Base-by-base conservation (phyloP, 2,888 invertebrate genomes). In the Platycheirus rosarum region DNA sequence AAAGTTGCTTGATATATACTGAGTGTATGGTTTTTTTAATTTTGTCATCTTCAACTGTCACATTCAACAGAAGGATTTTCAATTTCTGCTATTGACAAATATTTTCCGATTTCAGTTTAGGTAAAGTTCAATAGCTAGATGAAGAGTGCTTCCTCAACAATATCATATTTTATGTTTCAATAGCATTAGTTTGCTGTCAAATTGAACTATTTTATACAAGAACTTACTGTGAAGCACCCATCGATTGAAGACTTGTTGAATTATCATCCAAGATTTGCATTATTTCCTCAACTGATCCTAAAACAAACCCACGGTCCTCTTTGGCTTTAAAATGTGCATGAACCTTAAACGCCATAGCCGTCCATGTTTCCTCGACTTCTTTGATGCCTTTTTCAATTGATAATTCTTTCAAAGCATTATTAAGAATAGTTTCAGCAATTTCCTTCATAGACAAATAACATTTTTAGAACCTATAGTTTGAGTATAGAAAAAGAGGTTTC, bases 381-480 rank as follows among this genome's bases (percentile, higher is more conserved):
- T 94, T 94, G 0, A 98, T 95, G 11, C 96, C 96, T 85, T 94
- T 95, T 89, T 98, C 98, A 86, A 98, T 97, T n/a, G 95, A 93
- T 87, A 97, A 91, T 89, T 98, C 98, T 91, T 97, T 97, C 84
- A 96, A 94, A 29, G 98, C 97, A 88, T 95, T 95, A 85, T 94
- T 96, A 23, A 98, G 95, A 68, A 98, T 97, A 88, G 94, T 94
- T 86, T 95, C 95, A 37, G 97, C 97, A 3, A 95, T 95, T 0
- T 97, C 90, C 88, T 88, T 65, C 42, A 70, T n/a, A 65, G n/a
- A 29, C 13, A 23, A 49, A 14, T 40, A 11, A 16, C 0, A 14
- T 11, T 48, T 42, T 60, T 14, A 69, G 60, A 62, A 75, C 44
- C 2, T 23, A 4, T 4, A 4, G 23, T 23, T 23, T 23, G 23